Evolutionary conservation across 1,140 invertebrate species (phyloP), one percentile per base, ranked within the genome.

Genomic region (Drosophila triauraria): DNA sequence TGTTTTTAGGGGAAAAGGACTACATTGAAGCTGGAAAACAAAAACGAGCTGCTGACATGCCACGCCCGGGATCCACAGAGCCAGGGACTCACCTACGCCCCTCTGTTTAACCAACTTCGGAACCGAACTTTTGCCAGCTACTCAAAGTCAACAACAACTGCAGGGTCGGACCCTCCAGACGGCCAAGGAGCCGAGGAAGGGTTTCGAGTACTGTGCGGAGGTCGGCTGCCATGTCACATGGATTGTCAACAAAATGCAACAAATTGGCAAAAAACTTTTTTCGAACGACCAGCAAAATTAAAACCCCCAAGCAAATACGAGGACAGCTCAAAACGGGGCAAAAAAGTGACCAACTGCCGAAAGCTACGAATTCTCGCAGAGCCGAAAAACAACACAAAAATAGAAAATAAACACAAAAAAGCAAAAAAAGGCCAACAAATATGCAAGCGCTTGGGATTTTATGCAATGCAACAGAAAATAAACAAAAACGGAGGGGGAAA

Each of bases 221-320:
- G 56, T 25, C 63, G 58, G 58, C 63, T 60, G 64, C 60, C 78
- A 80, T 84, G 81, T 84, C 81, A 84, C 80, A 78, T 80, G 82
- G 82, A 84, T 80, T 84, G 81, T 84, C 81, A 84, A 84, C 81
- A 84, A 84, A 84, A 84, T 84, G 81, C 81, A 84, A 84, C 81
- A 84, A 84, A 83, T 83, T 83, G 81, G 76, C 81, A 83, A 84
- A 83, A 84, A 84, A 84, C 62, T 84, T 84, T 83, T 84, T 84
- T 68, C 76, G 62, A 80, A 84, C 79, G 81, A 84, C 62, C 78
- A 84, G 81, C 81, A 80, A 84, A 84, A 84, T 83, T 83, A 77
- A 68, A 84, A 72, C 48, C 81, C 81, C 80, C 79, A 81, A 82
- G 79, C 78, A 82, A 81, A 81, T 81, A 81, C 59, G 44, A 61